These are phyloP conservation scores for Stratiomys singularior DNA, from an alignment of 2,888 invertebrate species.

Conservation along the genomic window DNA sequence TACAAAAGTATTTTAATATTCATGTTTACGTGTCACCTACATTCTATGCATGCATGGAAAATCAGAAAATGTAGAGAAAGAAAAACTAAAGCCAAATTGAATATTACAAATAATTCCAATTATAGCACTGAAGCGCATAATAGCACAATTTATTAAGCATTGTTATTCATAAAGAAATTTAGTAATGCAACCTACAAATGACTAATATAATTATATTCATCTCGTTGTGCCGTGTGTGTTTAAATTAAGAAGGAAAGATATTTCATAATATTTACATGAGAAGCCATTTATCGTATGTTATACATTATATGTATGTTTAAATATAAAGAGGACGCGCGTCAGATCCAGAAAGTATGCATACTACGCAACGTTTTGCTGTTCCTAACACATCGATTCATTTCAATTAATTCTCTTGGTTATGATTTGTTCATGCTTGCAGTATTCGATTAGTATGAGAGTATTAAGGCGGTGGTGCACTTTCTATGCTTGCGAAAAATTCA, in stretches of 20 bases:
- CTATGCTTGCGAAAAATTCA: no score
- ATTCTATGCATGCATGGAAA: slow-evolving; percentile 19
- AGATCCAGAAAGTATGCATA: no score
- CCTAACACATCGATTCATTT: no score
- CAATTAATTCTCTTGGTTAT: no score
- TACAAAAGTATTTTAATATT: slow-evolving; percentile 18
- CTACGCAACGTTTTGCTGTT: no score
- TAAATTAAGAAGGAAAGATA: neutral
- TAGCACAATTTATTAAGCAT: slow-evolving; percentile 38
- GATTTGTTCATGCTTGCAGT: no score
- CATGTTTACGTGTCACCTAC: slow-evolving; percentile 17
- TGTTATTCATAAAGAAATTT: neutral
- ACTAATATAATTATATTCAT: slow-evolving; percentile 12
- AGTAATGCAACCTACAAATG: neutral
- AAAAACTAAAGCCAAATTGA: slow-evolving; percentile 10
- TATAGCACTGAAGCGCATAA: slow-evolving; percentile 1
- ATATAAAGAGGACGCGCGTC: neutral
- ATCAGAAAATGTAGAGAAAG: neutral
- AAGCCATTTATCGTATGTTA: slow-evolving; percentile 37
- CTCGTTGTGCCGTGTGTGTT: slow-evolving; percentile 20
- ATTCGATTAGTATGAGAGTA: no score
- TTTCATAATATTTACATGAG: neutral
- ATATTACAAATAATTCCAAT: slow-evolving; percentile 9
- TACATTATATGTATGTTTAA: slow-evolving; percentile 33
- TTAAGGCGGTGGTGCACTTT: no score